Conservation (phyloP, 1,140 invertebrate genomes). For the Akabosia matsudoensis region DNA sequence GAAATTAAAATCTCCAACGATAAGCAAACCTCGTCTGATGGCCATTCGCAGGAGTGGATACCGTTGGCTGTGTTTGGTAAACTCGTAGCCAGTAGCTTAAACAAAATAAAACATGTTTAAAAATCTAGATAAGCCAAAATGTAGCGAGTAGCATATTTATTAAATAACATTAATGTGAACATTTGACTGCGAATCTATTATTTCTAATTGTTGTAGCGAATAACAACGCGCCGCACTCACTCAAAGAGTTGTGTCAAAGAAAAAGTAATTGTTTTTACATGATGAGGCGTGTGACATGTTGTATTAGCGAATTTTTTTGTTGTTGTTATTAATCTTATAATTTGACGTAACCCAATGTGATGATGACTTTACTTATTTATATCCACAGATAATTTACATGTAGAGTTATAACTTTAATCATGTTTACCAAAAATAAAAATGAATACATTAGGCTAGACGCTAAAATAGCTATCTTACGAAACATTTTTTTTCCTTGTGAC, state of each 20-base stretch:
- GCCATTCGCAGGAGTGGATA: background rate
- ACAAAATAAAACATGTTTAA: background rate
- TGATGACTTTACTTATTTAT: conserved; percentile 8
- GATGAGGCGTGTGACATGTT: no score
- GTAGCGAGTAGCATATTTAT: no score
- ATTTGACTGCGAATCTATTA: no score
- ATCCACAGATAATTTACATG: background rate
- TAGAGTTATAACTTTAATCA: background rate
- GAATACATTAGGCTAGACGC: background rate
- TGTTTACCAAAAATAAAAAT: conserved; percentile 7
- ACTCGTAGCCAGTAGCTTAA: background rate
- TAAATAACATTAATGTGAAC: no score
- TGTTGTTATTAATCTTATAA: background rate
- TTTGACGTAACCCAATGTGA: conserved; percentile 19
- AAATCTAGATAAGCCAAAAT: background rate
- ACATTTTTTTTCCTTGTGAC: background rate
- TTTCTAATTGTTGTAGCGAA: background rate
- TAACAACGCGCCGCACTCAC: background rate
- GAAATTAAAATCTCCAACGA: no score
- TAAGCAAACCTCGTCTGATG: background rate
- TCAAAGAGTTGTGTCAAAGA: conserved; percentile 10
- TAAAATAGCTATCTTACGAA: background rate
- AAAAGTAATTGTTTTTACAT: no score
- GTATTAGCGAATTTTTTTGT: background rate
- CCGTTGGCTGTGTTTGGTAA: background rate